Evolutionary conservation across 2,113 vertebrate genomes (phyloP).

Genomic region (Aviceda subcristata): DNA sequence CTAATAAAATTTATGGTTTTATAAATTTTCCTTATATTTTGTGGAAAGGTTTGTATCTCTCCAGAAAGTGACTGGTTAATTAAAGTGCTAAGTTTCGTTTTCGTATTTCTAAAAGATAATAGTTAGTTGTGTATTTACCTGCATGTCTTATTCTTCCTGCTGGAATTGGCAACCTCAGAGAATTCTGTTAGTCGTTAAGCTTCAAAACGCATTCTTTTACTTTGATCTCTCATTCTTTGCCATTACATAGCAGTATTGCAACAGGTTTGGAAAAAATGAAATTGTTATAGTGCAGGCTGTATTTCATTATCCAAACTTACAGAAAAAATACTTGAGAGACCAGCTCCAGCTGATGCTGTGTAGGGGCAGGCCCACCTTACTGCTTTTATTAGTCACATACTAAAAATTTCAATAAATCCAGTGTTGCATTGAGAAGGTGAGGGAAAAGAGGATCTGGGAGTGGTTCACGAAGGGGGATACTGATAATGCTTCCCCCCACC

Average conservation of each 20-base stretch:
- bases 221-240: not conserved
- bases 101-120: not conserved
- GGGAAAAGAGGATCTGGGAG: not conserved
- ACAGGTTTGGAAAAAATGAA: not conserved
- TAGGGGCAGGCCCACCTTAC: not conserved
- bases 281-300: not conserved
- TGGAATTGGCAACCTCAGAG: not conserved
- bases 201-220: no score
- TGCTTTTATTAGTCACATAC: not conserved
- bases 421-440: not conserved
- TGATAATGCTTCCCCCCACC: not conserved
- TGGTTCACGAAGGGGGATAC: not conserved
- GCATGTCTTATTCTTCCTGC: not conserved
- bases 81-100: not conserved
- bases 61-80: not conserved
- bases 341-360: not conserved
- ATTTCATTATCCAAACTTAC: not conserved
- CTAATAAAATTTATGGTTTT: not conserved
- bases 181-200: not conserved
- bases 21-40: not conserved
- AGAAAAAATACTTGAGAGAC: not conserved
- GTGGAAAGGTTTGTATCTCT: not conserved
- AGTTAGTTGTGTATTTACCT: not conserved
- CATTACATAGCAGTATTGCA: not conserved
- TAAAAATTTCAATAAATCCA: not conserved